These are phyloP conservation scores for Cavia porcellus DNA, from an alignment of 2,113 vertebrate species.

Conservation along the genomic window DNA sequence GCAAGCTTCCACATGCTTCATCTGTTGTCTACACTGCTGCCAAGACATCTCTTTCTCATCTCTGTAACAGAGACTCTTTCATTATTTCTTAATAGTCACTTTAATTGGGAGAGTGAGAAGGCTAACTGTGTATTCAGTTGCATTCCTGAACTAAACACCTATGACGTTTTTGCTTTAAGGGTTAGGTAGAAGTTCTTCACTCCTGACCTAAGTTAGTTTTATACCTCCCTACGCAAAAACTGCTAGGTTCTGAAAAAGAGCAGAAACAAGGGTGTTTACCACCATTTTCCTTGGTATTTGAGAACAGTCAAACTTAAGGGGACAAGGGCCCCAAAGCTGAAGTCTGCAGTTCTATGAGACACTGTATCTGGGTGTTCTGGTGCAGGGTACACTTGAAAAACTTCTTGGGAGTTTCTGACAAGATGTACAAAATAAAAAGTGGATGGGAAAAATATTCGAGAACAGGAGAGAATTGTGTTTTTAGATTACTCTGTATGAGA, in stretches of 20 bases:
- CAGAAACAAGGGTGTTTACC: neutral
- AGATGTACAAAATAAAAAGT: neutral
- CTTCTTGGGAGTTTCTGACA: neutral
- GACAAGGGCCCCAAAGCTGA: neutral
- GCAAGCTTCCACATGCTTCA: neutral
- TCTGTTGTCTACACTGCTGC: neutral
- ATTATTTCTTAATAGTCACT: neutral
- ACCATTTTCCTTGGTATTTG: neutral
- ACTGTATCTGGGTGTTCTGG: neutral
- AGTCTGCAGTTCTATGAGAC: neutral
- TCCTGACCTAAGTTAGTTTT: neutral
- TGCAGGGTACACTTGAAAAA: neutral
- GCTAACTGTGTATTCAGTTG: neutral
- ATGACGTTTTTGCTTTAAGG: neutral
- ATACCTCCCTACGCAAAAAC: neutral
- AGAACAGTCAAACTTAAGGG: neutral
- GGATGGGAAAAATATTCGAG: neutral
- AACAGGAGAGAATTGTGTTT: neutral
- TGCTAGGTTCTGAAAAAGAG: neutral
- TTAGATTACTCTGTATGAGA: neutral
- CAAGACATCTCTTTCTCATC: neutral
- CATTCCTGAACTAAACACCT: neutral
- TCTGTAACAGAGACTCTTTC: neutral
- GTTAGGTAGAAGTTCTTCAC: neutral
- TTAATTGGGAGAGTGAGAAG: neutral